Percentiles rank a stretch among this genome's conserved stretches.
Conservation (phyloP, 2,888 invertebrate species). For the Cryptocephalus moraei region DNA sequence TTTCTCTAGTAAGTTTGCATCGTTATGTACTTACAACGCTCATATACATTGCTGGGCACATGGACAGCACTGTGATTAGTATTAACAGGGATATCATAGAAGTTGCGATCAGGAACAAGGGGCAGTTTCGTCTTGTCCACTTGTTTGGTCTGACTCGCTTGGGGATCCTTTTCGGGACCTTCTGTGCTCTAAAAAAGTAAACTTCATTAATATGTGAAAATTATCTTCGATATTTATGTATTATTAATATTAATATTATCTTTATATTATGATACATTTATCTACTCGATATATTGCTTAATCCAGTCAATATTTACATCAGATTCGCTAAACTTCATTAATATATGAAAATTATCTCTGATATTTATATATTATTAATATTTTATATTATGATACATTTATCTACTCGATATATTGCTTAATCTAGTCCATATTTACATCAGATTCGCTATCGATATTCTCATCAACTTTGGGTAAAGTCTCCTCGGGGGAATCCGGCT, state of each 20-base stretch:
- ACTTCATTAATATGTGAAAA: too few species aligned
- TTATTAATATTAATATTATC: too few species aligned
- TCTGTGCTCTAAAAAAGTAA: conserved; percentile 25
- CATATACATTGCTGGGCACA: conserved; percentile 92
- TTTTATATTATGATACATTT: too few species aligned
- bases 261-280: too few species aligned
- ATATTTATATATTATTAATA: too few species aligned
- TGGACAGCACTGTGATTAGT: conserved; percentile 80
- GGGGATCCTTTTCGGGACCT: conserved; percentile 31
- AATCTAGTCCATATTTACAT: conserved; percentile 21
- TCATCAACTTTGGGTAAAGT: conserved; percentile 17
- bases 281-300: too few species aligned
- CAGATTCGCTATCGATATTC: conserved; percentile 5
- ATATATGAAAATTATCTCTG: too few species aligned
- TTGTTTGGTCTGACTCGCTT: conserved; percentile 40
- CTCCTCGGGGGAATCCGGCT: conserved; percentile 17
- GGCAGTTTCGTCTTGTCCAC: conserved; percentile 46
- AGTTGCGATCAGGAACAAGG: conserved; percentile 60
- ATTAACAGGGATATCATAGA: conserved; percentile 68
- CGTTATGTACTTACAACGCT: conserved; percentile 54
- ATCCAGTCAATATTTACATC: conserved; percentile 21
- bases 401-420: too few species aligned
- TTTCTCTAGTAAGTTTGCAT: too few species aligned
- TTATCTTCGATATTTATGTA: too few species aligned
- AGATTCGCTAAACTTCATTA: too few species aligned